Percentiles rank a stretch among this genome's conserved stretches.
phyloP scores from a whole-genome alignment of 2,797 vertebrate genomes.

The Perodicticus potto region DNA sequence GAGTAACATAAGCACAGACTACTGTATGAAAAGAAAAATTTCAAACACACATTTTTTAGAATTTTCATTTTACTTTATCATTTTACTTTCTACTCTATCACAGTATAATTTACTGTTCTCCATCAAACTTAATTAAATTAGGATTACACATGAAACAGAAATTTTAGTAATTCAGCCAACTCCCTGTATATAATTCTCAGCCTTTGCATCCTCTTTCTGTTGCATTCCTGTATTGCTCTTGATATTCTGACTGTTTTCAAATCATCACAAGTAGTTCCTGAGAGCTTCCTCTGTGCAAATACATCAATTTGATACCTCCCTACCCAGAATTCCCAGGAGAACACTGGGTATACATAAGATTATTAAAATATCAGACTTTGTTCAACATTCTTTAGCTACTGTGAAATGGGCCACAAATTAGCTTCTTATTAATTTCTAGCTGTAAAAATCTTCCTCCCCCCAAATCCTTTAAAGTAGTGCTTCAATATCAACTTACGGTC shows the following conservation, averaged over 20 bases:
- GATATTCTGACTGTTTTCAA: neutral
- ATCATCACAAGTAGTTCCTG: neutral
- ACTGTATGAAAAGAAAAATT: neutral
- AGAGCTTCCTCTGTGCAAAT: neutral
- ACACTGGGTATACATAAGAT: neutral
- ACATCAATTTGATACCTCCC: neutral
- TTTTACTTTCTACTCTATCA: constrained; percentile 24
- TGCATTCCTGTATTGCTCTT: neutral
- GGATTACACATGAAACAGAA: neutral
- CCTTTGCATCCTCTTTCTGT: neutral
- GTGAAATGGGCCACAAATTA: constrained; percentile 28
- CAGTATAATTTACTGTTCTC: neutral
- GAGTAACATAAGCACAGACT: neutral
- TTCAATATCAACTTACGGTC: neutral
- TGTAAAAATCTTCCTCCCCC: neutral
- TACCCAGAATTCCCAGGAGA: neutral
- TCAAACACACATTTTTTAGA: constrained; percentile 22
- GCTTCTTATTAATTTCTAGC: constrained; percentile 20
- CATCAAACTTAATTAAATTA: neutral
- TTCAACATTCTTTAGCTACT: neutral
- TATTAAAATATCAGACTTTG: neutral
- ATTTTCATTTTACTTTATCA: constrained; percentile 30
- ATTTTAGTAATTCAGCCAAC: neutral
- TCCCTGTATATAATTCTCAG: neutral
- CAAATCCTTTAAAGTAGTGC: neutral